Evolutionary conservation across 2,113 vertebrate species (phyloP), one percentile per base, ranked within the genome.

Genomic region (Psittacara wagleri): DNA sequence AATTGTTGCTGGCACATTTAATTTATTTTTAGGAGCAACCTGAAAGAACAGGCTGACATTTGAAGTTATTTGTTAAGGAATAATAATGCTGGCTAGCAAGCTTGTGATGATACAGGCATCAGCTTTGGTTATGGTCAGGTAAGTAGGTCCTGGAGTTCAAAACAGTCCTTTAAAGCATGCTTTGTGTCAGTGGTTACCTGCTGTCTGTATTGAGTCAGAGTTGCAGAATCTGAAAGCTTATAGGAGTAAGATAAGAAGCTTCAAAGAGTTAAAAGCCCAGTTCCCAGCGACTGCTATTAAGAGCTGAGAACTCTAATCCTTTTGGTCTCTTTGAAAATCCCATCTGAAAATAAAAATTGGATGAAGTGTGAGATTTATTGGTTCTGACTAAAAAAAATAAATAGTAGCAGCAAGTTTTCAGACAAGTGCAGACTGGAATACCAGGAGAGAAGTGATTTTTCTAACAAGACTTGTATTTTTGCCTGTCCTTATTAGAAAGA

Each of bases 281-380:
- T 84, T 94, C 48, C 39, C 11, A 52, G 39, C 7, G 43, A 75
- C 88, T 91, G 72, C 24, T 90, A 84, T 86, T 72, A 90, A 81
- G 43, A 84, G 52, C 77, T 73, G 93, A 91, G 86, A 92, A 70
- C 41, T 43, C 68, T 90, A 88, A 95, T 96, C 92, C 93, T 72
- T 72, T 64, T 88, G 72, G 76, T 88, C 43, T 88, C 83, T 86
- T 64, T 78, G 88, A 78, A 93, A 95, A 92, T 93, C 59, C 64
- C 63, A 41, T 86, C 67, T 85, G 72, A 95, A 96, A 93, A 92
- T 90, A 83, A 95, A 94, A 94, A 90, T 88, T 88, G 86, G 69
- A 69, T 91, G 74, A 95, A 90, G 66, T 82, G 66, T 82, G 62
- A 83, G 92, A 89, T 90, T 94, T 95, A 90, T 80, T 90, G 68